These are phyloP conservation scores for Drosophila sordidula DNA, from an alignment of 2,888 invertebrate genomes.

Conservation along the genomic window DNA sequence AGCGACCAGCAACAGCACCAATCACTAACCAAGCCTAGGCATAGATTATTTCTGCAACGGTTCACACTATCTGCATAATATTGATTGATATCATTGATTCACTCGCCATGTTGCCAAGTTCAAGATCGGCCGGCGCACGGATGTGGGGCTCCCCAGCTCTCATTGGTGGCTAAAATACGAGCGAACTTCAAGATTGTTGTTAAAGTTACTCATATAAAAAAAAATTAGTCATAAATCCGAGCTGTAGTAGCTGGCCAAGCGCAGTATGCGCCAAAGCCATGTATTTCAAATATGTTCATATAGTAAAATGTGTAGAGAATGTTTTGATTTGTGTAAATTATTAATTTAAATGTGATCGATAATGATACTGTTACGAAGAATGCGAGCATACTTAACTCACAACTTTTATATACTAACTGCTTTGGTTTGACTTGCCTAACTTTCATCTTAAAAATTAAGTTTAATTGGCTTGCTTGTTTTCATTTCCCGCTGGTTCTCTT, in stretches of 20 bases:
- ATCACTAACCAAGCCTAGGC: slow-evolving; percentile 59
- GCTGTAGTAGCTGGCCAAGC: slow-evolving; percentile 42
- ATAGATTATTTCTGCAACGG: slow-evolving; percentile 46
- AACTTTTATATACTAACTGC: slow-evolving; percentile 37
- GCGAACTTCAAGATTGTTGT: slow-evolving; percentile 21
- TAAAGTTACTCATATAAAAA: slow-evolving; percentile 24
- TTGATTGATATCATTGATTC: slow-evolving; percentile 29
- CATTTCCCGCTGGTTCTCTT: slow-evolving; percentile 8
- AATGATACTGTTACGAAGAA: slow-evolving; percentile 29
- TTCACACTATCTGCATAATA: slow-evolving; percentile 30
- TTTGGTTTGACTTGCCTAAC: slow-evolving; percentile 39
- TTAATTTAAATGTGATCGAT: slow-evolving; percentile 49
- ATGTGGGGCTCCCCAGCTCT: slow-evolving; percentile 30
- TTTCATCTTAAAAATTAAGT: slow-evolving; percentile 38
- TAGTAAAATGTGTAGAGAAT: slow-evolving; percentile 49
- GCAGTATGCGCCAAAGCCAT: slow-evolving; percentile 30
- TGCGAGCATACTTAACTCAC: slow-evolving; percentile 20
- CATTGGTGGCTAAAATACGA: slow-evolving; percentile 37
- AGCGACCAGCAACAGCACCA: slow-evolving; percentile 69
- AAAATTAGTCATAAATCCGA: slow-evolving; percentile 38
- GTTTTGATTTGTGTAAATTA: slow-evolving; percentile 54
- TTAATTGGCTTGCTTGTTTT: slow-evolving; percentile 35
- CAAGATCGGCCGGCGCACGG: slow-evolving; percentile 26
- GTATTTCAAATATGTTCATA: slow-evolving; percentile 51
- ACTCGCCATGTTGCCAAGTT: slow-evolving; percentile 31